Evolutionary conservation across 1,140 invertebrate species (phyloP), one percentile per base, ranked within the genome.

Genomic region (Lepidurus arcticus): DNA sequence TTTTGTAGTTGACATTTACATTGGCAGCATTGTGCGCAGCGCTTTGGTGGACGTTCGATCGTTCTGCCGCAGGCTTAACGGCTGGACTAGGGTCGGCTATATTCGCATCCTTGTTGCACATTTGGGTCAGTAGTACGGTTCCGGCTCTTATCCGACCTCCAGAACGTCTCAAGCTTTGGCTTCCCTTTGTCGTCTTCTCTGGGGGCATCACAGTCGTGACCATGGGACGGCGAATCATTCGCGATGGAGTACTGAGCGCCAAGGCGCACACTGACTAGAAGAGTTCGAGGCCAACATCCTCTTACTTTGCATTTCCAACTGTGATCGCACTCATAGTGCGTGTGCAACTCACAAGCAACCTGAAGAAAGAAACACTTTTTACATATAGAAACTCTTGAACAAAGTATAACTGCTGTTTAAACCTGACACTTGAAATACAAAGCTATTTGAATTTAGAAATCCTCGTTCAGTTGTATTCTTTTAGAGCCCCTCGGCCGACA

Each of bases 161-260:
- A 21, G 53, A 65, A 65, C 53, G 53, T 13, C 53, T 65, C 8
- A 65, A 65, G 13, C 53, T 65, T 16, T 65, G 53, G 53, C 53
- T 65, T 65, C 53, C 53, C 53, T 65, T 65, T 65, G 53, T 65
- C 21, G 53, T 65, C 21, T 65, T 65, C 53, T 65, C 53, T 13
- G 53, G 53, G 6, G 53, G 53, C n/a, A 65, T 65, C 13, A 65
- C 53, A 16, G 53, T 65, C 53, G 53, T 65, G 53, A 65, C 53
- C 53, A 65, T 65, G 53, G 53, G 53, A 7, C 53, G 53, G 8
- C 53, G 53, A 9, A 65, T 65, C 13, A 65, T 65, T 16, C 53
- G 53, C 53, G 53, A 65, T 65, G 53, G 53, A 21, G 53, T 65
- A n/a, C 13, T 16, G 53, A 65, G n/a, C 21, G 53, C 53, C 53